Percentiles rank a stretch among this genome's conserved stretches.
Evolutionary conservation across 2,888 invertebrate genomes (phyloP).

Genomic region (Thyatira batis): DNA sequence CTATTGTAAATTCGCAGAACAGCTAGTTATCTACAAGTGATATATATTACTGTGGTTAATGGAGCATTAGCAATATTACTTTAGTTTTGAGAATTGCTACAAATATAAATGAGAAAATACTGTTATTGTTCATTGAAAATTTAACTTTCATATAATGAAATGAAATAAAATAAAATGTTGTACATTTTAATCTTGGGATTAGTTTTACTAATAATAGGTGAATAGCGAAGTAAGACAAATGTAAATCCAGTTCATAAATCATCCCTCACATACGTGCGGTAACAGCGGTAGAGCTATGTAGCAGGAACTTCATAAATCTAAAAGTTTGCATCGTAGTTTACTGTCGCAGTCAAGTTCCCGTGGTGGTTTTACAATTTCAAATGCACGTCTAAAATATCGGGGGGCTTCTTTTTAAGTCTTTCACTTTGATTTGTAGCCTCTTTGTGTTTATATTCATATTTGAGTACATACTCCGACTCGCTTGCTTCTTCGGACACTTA

Average conservation of each 20-base stretch:
- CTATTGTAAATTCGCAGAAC: not conserved
- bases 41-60: too few species aligned
- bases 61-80: too few species aligned
- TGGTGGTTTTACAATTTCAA: slow-evolving; percentile 53
- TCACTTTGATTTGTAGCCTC: slow-evolving; percentile 33
- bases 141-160: too few species aligned
- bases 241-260: slow-evolving; percentile 50
- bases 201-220: slow-evolving; percentile 32
- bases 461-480: slow-evolving; percentile 15
- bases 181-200: slow-evolving; percentile 39
- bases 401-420: slow-evolving; percentile 28
- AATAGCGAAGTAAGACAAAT: slow-evolving; percentile 46
- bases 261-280: slow-evolving; percentile 47
- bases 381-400: slow-evolving; percentile 44
- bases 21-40: not conserved
- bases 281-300: slow-evolving; percentile 35
- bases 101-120: too few species aligned
- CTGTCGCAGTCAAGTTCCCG: slow-evolving; percentile 52
- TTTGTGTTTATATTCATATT: slow-evolving; percentile 40
- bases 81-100: too few species aligned
- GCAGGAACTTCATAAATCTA: slow-evolving; percentile 61
- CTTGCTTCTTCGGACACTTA: too few species aligned
- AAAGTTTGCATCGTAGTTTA: slow-evolving; percentile 61
- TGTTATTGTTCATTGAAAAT: too few species aligned
- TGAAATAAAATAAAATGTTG: not conserved